Evolutionary conservation across 2,888 invertebrate species (phyloP).

Genomic region (Tachina grossa): DNA sequence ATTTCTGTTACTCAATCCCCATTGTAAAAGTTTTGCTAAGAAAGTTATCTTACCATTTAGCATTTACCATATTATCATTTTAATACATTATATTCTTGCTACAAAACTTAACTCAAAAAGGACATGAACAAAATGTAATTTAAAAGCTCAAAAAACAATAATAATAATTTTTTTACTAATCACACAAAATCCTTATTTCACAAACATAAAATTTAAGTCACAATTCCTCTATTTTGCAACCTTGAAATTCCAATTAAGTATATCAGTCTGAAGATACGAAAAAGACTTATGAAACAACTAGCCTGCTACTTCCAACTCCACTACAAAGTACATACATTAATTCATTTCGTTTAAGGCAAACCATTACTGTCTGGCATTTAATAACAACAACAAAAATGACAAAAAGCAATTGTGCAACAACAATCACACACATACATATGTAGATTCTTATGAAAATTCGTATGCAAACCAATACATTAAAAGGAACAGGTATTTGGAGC

Average conservation of each 20-base stretch:
- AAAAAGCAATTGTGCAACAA: conserved; percentile 27
- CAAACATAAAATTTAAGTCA: too few species aligned
- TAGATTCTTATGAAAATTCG: background rate
- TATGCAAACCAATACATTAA: background rate
- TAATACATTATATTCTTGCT: too few species aligned
- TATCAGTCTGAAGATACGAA: conserved; percentile 24
- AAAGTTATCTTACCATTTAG: too few species aligned
- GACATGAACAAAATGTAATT: too few species aligned
- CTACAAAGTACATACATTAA: background rate
- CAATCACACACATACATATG: background rate
- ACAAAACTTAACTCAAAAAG: too few species aligned
- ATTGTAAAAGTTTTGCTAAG: too few species aligned
- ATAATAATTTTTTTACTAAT: too few species aligned
- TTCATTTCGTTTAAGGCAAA: background rate
- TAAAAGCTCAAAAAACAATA: too few species aligned
- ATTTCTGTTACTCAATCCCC: too few species aligned
- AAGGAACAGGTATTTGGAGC: background rate
- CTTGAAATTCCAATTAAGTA: conserved; percentile 29
- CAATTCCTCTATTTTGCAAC: background rate
- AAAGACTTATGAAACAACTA: background rate
- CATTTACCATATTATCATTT: too few species aligned
- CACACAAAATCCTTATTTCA: too few species aligned
- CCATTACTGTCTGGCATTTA: conserved; percentile 4
- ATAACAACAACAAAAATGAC: background rate
- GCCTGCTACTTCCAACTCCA: background rate